Evolutionary conservation across 2,797 vertebrate genomes (phyloP).

Genomic region (Enteromius paludinosus): DNA sequence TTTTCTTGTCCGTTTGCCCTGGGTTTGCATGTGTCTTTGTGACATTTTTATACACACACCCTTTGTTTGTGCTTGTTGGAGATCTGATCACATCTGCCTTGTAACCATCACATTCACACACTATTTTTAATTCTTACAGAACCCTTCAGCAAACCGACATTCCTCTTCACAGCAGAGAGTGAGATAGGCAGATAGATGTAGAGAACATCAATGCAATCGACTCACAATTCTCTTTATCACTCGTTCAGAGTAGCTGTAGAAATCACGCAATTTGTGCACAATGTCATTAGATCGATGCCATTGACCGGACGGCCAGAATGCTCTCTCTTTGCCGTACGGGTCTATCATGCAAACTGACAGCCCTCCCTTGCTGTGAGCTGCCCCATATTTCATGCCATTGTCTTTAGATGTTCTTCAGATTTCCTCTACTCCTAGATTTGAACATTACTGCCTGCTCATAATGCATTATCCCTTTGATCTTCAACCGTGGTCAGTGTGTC

Average conservation of each 20-base stretch:
- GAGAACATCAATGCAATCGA: conserved; percentile 76
- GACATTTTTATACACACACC: not conserved
- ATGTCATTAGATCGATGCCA: conserved; percentile 80
- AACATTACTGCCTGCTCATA: not conserved
- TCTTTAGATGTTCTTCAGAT: conserved; percentile 27
- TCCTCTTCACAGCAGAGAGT: conserved; percentile 11
- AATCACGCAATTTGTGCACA: conserved; percentile 76
- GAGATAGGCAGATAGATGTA: conserved; percentile 54
- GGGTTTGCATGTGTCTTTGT: conserved; percentile 21
- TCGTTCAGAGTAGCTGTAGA: conserved; percentile 72
- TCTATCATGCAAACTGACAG: conserved; percentile 32
- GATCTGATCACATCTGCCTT: conserved; percentile 5
- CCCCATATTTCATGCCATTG: conserved; percentile 29
- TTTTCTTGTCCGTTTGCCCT: not conserved
- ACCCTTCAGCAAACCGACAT: not conserved
- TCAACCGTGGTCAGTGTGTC: conserved; percentile 16
- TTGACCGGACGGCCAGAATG: conserved; percentile 61
- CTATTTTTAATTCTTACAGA: conserved; percentile 29
- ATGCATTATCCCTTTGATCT: conserved; percentile 4
- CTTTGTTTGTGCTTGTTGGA: not conserved
- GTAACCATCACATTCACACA: conserved; percentile 23
- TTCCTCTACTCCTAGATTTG: not conserved
- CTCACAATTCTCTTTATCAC: conserved; percentile 79
- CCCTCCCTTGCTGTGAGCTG: conserved; percentile 10
- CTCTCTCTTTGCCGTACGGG: conserved; percentile 21